Base-by-base conservation (phyloP, 2,113 vertebrate species). In the Anarhynchus alexandrinus region DNA sequence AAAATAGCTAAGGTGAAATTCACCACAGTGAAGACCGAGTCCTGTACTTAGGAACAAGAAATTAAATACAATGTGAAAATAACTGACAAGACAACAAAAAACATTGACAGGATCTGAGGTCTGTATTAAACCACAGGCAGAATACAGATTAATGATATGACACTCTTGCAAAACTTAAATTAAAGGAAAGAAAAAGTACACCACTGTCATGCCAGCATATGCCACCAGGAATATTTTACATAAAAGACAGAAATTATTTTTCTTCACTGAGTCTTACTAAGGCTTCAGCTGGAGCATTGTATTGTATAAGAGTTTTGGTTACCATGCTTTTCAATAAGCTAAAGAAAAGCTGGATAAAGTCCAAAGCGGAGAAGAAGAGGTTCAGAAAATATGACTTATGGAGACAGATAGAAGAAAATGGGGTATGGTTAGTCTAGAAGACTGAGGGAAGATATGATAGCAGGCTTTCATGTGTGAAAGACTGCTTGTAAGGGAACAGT, bases 371-470 rank as follows among this genome's bases (percentile, higher is more conserved):
- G 40, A 79, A 82, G 20, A 94, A 55, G 34, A 89, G 10, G 11
- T 90, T 81, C 64, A 86, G 58, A 90, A 94, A 88, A 88, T 29
- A 73, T 21, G 47, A 79, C 49, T 22, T 74, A 72, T 71, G 61
- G 85, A 82, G 52, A 90, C 25, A 92, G 42, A 71, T 11, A 80
- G 47, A 88, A 92, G 76, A 88, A 86, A 81, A 16, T 45, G 4
- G 29, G 14, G 90, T 93, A n/a, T 96, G 82, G 85, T 96, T 93
- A 93, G 90, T 87, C 81, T 94, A 80, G 54, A 73, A 86, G 29
- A 70, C 70, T 55, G n/a, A 87, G 43, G 22, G 40, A 6, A 86
- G 58, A 57, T 16, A 30, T 22, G 54, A 82, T 34, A 52, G 49
- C 34, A 94, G 40, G 69, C 22, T 93, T 84, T 86, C 67, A 66